A percentile compares a stretch with the other conserved stretches of the same genome.
Evolutionary conservation across 2,888 invertebrate genomes (phyloP).

Genomic region (Augochlorella aurata): DNA sequence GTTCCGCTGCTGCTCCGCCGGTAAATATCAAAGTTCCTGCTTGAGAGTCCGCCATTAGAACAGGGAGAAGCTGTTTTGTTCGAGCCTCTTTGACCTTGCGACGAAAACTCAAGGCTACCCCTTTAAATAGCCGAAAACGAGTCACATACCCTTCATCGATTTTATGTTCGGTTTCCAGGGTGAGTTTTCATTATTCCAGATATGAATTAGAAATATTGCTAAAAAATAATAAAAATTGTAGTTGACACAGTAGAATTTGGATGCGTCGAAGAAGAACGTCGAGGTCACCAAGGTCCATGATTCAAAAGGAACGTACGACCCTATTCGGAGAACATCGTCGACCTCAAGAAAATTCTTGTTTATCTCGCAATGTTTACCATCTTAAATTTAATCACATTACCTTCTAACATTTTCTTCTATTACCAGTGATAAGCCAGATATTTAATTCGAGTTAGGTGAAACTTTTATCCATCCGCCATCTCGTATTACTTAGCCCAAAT

Average conservation of each 20-base stretch:
- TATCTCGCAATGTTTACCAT: too few species aligned
- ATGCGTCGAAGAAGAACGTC: not conserved
- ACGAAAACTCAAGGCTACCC: not conserved
- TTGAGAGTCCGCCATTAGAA: not conserved
- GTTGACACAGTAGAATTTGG: not conserved
- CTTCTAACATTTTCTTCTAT: too few species aligned
- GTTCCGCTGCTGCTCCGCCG: not conserved
- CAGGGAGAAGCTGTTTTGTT: constrained; percentile 1
- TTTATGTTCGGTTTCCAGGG: not conserved
- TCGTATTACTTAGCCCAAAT: not conserved
- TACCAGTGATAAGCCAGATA: too few species aligned
- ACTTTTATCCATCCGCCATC: not conserved
- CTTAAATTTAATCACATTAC: too few species aligned
- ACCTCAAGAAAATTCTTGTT: too few species aligned
- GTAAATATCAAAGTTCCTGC: constrained; percentile 48
- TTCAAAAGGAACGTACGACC: too few species aligned
- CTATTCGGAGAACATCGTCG: too few species aligned
- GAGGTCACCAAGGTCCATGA: too few species aligned
- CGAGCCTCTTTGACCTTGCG: not conserved
- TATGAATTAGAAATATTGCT: not conserved
- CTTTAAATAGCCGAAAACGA: not conserved
- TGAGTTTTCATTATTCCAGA: not conserved
- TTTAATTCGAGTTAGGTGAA: too few species aligned
- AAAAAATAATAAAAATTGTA: not conserved
- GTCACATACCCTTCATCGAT: not conserved